phyloP scores from a whole-genome alignment of 2,888 invertebrate species.

The Callyntrura sp. region DNA sequence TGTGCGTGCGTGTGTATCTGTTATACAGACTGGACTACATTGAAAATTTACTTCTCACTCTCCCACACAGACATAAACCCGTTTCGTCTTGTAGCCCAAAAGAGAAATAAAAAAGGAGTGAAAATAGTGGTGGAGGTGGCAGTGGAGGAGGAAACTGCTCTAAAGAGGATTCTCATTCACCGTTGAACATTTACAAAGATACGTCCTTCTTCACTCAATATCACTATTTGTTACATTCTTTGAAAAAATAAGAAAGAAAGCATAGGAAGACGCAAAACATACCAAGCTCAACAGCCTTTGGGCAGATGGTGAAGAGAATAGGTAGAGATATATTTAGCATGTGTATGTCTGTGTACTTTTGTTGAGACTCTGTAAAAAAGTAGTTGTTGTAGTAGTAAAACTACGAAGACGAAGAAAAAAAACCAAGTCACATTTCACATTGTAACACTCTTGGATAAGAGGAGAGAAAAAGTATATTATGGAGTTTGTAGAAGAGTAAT shows the following conservation, averaged over 20 bases:
- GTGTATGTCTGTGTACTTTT: conserved; percentile 16
- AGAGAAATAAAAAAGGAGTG: conserved; percentile 17
- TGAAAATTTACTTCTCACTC: not conserved
- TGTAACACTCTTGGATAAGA: conserved; percentile 69
- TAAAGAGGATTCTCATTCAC: conserved; percentile 57
- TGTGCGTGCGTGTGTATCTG: conserved; percentile 32
- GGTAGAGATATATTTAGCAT: not conserved
- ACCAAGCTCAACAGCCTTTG: conserved; percentile 71
- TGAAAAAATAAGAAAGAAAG: conserved; percentile 32
- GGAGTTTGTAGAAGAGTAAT: conserved; percentile 1
- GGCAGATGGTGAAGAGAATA: conserved; percentile 21
- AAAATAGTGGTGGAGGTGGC: conserved; percentile 32
- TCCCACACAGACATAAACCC: not conserved
- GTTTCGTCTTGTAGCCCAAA: not conserved
- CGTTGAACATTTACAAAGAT: conserved; percentile 10
- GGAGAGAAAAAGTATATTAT: conserved; percentile 40
- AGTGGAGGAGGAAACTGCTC: conserved; percentile 18
- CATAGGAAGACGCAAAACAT: conserved; percentile 10
- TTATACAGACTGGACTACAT: not conserved
- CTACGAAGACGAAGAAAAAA: conserved; percentile 30
- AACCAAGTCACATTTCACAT: conserved; percentile 75
- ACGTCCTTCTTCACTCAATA: conserved; percentile 47
- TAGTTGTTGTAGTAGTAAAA: conserved; percentile 24
- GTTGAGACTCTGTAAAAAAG: conserved; percentile 1
- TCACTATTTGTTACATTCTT: conserved; percentile 41